These are phyloP conservation scores for Parthenolecanium corni DNA, from an alignment of 2,888 invertebrate species.

Conservation along the genomic window DNA sequence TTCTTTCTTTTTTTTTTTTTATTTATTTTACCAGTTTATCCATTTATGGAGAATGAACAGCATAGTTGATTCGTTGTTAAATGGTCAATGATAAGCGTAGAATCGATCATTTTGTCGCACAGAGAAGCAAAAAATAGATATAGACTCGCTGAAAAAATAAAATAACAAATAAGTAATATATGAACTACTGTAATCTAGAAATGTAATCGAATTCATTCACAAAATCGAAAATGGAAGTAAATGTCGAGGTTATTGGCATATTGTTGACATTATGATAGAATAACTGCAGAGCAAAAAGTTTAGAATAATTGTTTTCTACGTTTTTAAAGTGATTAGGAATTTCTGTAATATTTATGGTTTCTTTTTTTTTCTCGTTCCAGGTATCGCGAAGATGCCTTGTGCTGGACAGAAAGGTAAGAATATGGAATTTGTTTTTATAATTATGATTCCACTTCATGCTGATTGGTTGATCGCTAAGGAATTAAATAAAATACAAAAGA, in stretches of 20 bases:
- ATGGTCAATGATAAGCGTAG: constrained; percentile 25
- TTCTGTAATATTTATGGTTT: neutral
- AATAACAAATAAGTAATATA: too few species aligned
- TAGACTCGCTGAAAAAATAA: neutral
- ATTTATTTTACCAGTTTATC: constrained; percentile 7
- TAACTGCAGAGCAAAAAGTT: too few species aligned
- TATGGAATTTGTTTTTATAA: neutral
- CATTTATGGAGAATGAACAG: constrained; percentile 24
- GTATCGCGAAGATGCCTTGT: constrained; percentile 75
- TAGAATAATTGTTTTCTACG: too few species aligned
- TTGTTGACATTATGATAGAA: too few species aligned
- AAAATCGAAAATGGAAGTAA: neutral
- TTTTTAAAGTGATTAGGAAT: neutral
- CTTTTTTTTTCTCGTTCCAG: constrained; percentile 48
- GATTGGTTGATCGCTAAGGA: too few species aligned
- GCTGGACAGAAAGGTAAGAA: constrained; percentile 78
- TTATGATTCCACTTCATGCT: too few species aligned
- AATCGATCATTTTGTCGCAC: constrained; percentile 23
- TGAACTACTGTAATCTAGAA: neutral
- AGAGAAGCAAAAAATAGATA: neutral
- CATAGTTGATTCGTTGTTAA: constrained; percentile 21
- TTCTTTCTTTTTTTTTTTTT: constrained; percentile 12
- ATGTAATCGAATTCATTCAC: neutral
- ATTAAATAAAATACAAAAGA: too few species aligned
- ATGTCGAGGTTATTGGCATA: neutral